Percentiles rank a stretch among this genome's conserved stretches.
Evolutionary conservation across 2,113 vertebrate species (phyloP).

Genomic region (Phrynosoma platyrhinos): DNA sequence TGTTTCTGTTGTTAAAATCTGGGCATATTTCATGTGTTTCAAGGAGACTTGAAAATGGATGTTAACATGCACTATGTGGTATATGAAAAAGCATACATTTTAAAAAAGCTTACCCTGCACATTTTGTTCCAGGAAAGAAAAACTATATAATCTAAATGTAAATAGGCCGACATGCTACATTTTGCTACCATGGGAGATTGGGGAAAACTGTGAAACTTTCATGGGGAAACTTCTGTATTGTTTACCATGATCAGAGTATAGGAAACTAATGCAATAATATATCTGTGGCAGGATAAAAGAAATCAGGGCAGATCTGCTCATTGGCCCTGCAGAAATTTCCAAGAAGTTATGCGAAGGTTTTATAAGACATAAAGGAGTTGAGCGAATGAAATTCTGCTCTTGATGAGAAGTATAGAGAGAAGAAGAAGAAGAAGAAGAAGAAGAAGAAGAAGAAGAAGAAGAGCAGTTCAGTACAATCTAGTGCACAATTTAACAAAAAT

Average conservation of each 20-base stretch:
- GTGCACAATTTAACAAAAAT: neutral
- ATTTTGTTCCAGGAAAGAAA: constrained; percentile 12
- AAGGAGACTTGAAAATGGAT: constrained; percentile 27
- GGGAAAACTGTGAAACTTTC: neutral
- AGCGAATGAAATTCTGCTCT: neutral
- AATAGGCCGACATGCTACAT: constrained; percentile 1
- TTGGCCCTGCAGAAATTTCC: neutral
- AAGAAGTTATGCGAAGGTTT: no score
- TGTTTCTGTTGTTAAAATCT: neutral
- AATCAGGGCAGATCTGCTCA: neutral
- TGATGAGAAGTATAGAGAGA: neutral
- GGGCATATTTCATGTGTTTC: constrained; percentile 9
- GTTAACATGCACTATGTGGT: neutral
- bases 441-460: neutral
- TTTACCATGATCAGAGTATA: neutral
- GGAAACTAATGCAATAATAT: neutral
- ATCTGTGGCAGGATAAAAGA: neutral
- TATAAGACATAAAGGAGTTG: no score
- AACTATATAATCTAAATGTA: constrained; percentile 42
- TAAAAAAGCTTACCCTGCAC: constrained; percentile 7
- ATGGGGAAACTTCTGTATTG: neutral
- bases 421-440: neutral
- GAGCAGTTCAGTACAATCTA: neutral
- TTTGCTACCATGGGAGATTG: neutral
- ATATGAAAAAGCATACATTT: constrained; percentile 6